These are phyloP conservation scores for Nesogale talazaci DNA, from an alignment of 2,113 vertebrate species.

Conservation along the genomic window DNA sequence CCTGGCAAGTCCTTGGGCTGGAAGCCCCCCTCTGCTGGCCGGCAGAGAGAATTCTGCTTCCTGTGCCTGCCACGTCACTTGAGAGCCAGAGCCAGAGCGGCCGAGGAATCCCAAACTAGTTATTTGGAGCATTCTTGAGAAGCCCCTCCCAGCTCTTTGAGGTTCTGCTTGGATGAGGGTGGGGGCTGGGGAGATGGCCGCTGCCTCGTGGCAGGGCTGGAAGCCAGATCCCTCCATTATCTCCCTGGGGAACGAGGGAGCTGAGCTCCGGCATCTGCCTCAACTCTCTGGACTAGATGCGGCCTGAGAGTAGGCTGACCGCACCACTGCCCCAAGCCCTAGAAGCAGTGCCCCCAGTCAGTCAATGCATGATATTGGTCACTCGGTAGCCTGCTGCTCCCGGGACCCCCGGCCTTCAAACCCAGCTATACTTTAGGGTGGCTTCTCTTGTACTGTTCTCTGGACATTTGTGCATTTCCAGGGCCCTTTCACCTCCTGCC, in stretches of 20 bases:
- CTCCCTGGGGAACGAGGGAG: neutral
- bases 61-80: constrained; percentile 77
- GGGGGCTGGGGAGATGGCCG: constrained; percentile 51
- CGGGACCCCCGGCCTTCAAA: neutral
- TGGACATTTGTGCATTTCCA: neutral
- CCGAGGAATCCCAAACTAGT: constrained; percentile 69
- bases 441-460: neutral
- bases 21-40: constrained; percentile 37
- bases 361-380: neutral
- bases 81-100: constrained; percentile 42
- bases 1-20: neutral
- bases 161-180: constrained; percentile 43
- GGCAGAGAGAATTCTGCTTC: constrained; percentile 2
- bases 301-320: neutral
- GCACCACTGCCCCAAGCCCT: neutral
- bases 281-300: neutral
- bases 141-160: constrained; percentile 70
- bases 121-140: constrained; percentile 69
- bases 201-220: constrained; percentile 69
- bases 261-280: neutral
- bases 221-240: neutral
- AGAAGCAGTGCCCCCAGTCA: neutral
- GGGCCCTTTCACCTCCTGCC: neutral
- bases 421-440: neutral
- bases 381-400: neutral